Conservation (phyloP, 1,140 invertebrate genomes). For the Drosophila paulistorum region DNA sequence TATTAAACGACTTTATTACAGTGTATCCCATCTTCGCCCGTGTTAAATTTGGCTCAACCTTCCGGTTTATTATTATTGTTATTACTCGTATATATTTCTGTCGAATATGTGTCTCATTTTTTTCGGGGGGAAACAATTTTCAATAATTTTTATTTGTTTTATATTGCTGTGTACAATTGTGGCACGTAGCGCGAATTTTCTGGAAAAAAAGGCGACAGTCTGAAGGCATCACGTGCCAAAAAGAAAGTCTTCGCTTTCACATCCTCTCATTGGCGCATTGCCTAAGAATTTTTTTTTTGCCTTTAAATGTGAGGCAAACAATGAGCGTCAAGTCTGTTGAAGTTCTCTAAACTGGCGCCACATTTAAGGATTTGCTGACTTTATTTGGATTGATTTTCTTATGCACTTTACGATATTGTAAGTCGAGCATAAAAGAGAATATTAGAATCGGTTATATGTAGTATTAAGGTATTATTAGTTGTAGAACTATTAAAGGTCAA, state of each 20-base stretch:
- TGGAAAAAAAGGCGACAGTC: slow-evolving; percentile 62
- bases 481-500: no score
- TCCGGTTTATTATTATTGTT: slow-evolving; percentile 10
- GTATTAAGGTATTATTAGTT: no score
- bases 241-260: background rate
- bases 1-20: background rate
- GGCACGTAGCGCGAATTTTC: slow-evolving; percentile 61
- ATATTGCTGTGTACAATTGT: slow-evolving; percentile 35
- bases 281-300: slow-evolving; percentile 26
- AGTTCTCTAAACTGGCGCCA: slow-evolving; percentile 23
- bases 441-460: no score
- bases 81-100: slow-evolving; percentile 14
- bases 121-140: slow-evolving; percentile 25
- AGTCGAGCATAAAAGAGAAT: no score
- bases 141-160: slow-evolving; percentile 31
- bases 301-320: slow-evolving; percentile 1
- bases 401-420: no score
- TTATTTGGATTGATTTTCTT: no score
- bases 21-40: background rate
- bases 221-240: slow-evolving; percentile 52
- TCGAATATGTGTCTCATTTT: background rate
- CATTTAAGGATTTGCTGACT: background rate
- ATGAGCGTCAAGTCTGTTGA: slow-evolving; percentile 14
- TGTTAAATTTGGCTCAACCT: slow-evolving; percentile 1
- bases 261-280: slow-evolving; percentile 47